Conservation (phyloP, 2,113 vertebrate species). For the Tragelaphus imberbis region DNA sequence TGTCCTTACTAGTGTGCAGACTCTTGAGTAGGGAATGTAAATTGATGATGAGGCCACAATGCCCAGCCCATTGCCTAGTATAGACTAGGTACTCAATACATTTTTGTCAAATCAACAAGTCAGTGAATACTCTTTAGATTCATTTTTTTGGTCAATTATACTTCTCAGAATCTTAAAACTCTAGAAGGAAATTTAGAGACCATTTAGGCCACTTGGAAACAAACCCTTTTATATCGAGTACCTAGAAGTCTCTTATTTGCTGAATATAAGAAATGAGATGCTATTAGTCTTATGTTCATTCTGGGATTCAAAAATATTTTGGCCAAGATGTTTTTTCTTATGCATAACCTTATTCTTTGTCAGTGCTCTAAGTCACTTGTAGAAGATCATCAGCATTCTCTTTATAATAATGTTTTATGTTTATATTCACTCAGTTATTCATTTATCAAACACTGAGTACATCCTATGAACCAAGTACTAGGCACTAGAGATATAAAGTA, state of each 20-base stretch:
- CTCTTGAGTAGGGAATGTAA: neutral
- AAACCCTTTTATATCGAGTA: neutral
- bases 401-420: neutral
- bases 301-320: conserved; percentile 3
- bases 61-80: neutral
- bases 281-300: neutral
- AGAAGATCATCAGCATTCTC: neutral
- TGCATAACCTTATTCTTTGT: neutral
- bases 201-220: neutral
- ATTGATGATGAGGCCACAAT: neutral
- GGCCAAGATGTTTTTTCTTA: neutral
- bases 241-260: neutral
- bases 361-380: neutral
- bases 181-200: neutral
- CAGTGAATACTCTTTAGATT: neutral
- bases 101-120: neutral
- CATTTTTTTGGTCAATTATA: neutral
- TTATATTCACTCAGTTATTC: neutral
- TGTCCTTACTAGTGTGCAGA: neutral
- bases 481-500: neutral
- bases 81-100: neutral
- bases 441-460: neutral
- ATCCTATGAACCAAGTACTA: neutral
- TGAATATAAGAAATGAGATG: neutral
- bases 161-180: neutral